These are phyloP conservation scores for Cordylochernes scorpioides DNA, from an alignment of 2,888 invertebrate species.

Conservation along the genomic window DNA sequence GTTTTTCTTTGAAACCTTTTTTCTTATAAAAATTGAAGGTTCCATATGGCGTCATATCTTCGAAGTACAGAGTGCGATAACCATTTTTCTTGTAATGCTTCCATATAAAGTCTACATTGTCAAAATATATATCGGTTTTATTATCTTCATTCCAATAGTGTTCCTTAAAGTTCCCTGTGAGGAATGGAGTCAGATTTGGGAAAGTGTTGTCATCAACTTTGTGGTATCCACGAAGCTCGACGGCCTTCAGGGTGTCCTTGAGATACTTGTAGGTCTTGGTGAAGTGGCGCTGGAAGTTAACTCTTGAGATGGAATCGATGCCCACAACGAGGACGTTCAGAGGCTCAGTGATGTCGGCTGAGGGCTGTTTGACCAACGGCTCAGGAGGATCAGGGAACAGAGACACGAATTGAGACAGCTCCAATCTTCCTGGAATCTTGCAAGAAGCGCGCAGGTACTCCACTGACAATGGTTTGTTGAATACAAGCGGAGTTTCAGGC, in stretches of 20 bases:
- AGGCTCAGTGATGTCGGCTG: slow-evolving; percentile 7
- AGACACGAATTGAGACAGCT: no score
- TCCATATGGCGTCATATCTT: slow-evolving; percentile 17
- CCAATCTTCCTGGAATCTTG: no score
- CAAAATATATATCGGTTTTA: slow-evolving; percentile 10
- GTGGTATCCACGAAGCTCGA: slow-evolving; percentile 41
- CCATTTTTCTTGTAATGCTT: slow-evolving; percentile 17
- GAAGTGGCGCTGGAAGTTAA: slow-evolving; percentile 47
- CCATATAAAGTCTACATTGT: slow-evolving; percentile 18
- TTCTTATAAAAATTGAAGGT: slow-evolving; percentile 19
- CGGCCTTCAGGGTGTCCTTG: slow-evolving; percentile 34
- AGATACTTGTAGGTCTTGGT: slow-evolving; percentile 39
- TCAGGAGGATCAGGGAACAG: no score
- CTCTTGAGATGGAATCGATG: slow-evolving; percentile 54
- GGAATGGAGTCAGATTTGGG: slow-evolving; percentile 18
- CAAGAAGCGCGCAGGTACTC: slow-evolving; percentile 2
- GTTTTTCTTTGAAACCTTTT: slow-evolving; percentile 18
- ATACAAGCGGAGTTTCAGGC: slow-evolving; percentile 1
- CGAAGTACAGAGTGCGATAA: slow-evolving; percentile 19
- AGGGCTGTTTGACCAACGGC: no score
- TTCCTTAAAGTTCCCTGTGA: slow-evolving; percentile 11
- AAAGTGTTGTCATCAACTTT: slow-evolving; percentile 26
- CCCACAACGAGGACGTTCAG: slow-evolving; percentile 48
- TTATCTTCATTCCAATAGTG: slow-evolving; percentile 3
- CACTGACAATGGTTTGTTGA: slow-evolving; percentile 1